Percentiles rank a stretch among this genome's conserved stretches.
Conservation (phyloP, 2,797 vertebrate species). For the Darevskia mixta region DNA sequence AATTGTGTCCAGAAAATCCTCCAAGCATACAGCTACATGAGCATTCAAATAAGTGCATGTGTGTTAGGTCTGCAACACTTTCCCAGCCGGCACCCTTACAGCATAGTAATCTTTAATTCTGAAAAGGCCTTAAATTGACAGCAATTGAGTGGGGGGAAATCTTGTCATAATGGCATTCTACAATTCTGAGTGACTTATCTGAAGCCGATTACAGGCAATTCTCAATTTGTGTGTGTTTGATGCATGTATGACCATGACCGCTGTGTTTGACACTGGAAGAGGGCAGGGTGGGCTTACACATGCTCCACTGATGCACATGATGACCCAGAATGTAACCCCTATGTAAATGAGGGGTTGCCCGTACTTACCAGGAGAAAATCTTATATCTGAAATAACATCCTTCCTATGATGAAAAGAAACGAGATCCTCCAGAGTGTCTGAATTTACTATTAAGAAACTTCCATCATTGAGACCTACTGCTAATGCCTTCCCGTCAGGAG, state of each 20-base stretch:
- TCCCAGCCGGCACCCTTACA: too few species aligned
- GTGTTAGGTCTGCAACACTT: too few species aligned
- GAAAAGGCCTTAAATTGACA: background rate
- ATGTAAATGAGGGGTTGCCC: too few species aligned
- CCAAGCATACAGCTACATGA: background rate
- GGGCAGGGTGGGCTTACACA: too few species aligned
- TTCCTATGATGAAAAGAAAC: slow-evolving; percentile 99
- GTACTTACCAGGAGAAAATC: slow-evolving; percentile 94
- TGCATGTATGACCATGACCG: too few species aligned
- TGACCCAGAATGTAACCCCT: too few species aligned
- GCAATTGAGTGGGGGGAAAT: background rate
- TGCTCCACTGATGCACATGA: too few species aligned
- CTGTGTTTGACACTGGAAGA: too few species aligned
- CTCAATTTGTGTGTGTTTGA: too few species aligned
- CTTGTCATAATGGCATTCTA: background rate
- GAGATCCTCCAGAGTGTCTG: slow-evolving; percentile 97
- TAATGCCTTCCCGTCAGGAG: slow-evolving; percentile 96
- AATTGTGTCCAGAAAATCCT: background rate
- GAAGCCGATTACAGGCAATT: too few species aligned
- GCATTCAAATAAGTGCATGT: background rate
- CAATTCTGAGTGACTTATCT: background rate
- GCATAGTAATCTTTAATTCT: background rate
- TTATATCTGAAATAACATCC: slow-evolving; percentile 95
- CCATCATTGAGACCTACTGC: slow-evolving; percentile 97
- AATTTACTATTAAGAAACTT: slow-evolving; percentile 96